These are phyloP conservation scores for Melanotaenia boesemani DNA, from an alignment of 2,797 vertebrate species.

Conservation along the genomic window DNA sequence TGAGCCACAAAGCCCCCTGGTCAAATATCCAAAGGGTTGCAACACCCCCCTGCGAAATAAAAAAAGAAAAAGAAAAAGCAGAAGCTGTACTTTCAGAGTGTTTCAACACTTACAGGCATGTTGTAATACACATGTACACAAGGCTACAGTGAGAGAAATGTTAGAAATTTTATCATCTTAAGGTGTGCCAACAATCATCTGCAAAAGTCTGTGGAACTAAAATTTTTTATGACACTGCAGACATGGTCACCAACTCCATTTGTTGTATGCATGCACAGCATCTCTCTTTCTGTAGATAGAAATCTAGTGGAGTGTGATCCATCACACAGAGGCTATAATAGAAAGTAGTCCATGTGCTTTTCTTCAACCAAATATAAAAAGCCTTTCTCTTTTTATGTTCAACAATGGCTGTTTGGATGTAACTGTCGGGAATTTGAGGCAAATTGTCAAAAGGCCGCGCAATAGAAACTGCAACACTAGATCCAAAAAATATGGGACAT, in stretches of 20 bases:
- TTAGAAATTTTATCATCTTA: neutral
- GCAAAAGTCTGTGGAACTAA: neutral
- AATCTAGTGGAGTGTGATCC: neutral
- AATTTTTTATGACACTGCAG: neutral
- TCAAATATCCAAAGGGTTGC: constrained; percentile 57
- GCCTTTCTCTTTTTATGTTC: neutral
- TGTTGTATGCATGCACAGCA: neutral
- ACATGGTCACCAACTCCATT: neutral
- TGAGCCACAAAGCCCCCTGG: constrained; percentile 66
- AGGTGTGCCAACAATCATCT: neutral
- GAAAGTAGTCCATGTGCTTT: neutral
- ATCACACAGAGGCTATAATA: neutral
- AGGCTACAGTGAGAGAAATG: constrained; percentile 4
- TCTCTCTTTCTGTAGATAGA: neutral
- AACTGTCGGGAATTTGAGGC: neutral
- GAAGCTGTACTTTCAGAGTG: constrained; percentile 5
- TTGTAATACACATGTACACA: neutral
- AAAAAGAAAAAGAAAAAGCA: constrained; percentile 11
- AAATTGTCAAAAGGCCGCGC: too few relatives aligned
- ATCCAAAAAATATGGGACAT: too few relatives aligned
- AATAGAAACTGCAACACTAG: too few relatives aligned
- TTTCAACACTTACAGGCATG: constrained; percentile 5
- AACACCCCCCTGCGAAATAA: constrained; percentile 34
- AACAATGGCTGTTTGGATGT: neutral
- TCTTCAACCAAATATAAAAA: neutral